These are phyloP conservation scores for Tor tambroides DNA, from an alignment of 2,113 vertebrate genomes.

Conservation along the genomic window DNA sequence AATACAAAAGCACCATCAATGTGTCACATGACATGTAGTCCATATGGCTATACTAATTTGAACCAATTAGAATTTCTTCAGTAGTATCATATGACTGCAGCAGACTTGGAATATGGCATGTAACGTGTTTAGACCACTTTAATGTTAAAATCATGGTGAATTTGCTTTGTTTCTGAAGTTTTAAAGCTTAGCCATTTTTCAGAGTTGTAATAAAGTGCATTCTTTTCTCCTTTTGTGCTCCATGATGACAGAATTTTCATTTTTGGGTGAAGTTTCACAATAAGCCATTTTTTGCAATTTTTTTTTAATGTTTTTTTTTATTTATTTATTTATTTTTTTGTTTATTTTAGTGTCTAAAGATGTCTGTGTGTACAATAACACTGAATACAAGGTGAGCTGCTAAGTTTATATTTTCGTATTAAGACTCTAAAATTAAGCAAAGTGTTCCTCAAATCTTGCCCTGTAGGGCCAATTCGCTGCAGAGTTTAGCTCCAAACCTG, in stretches of 20 bases:
- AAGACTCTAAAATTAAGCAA: background rate
- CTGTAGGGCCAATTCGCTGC: too few species aligned
- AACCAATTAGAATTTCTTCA: background rate
- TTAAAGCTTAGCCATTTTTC: background rate
- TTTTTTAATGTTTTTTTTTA: too few species aligned
- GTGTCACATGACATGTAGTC: background rate
- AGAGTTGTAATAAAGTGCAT: background rate
- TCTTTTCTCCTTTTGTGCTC: background rate
- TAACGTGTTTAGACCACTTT: background rate
- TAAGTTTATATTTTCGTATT: background rate
- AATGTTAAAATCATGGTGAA: background rate
- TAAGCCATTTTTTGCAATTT: too few species aligned
- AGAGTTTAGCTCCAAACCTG: too few species aligned
- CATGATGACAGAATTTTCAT: background rate
- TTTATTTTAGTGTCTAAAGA: constrained; percentile 68
- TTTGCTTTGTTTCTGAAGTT: background rate
- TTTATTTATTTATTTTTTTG: background rate
- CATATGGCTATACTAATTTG: background rate
- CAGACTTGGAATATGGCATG: background rate
- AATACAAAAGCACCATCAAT: background rate
- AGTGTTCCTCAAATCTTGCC: too few species aligned
- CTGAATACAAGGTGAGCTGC: constrained; percentile 73
- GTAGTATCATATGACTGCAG: background rate
- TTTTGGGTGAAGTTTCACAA: background rate
- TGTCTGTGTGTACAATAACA: constrained; percentile 75